Conservation (phyloP, 1,140 invertebrate species). For the Drosophila littoralis region DNA sequence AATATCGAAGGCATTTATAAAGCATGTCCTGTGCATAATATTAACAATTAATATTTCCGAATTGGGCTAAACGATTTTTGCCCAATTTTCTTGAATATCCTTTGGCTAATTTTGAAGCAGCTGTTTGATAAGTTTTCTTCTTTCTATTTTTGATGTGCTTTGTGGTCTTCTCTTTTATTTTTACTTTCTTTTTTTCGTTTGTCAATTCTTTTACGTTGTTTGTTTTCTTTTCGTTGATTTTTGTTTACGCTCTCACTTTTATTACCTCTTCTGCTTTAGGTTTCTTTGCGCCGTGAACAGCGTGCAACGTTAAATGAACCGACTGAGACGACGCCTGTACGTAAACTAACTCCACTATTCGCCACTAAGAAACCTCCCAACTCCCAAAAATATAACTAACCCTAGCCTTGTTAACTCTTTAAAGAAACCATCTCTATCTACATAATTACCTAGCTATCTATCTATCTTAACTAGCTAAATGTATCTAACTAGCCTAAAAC, state of each 20-base stretch:
- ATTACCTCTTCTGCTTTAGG: conserved; percentile 83
- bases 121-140: background rate
- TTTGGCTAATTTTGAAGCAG: conserved; percentile 3
- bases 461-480: conserved; percentile 31
- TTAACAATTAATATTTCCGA: background rate
- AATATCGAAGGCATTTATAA: too few relatives aligned
- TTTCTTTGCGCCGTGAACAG: conserved; percentile 83
- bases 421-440: background rate
- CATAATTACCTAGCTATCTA: conserved; percentile 15
- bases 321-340: conserved; percentile 84
- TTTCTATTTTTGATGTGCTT: background rate
- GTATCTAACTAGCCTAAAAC: conserved; percentile 10
- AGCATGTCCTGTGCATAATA: background rate
- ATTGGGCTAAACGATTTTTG: background rate
- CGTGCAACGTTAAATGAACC: conserved; percentile 83
- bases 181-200: conserved; percentile 13
- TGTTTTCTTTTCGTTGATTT: conserved; percentile 62
- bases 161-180: conserved; percentile 8
- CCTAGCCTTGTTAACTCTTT: conserved; percentile 4
- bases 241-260: conserved; percentile 80
- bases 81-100: background rate
- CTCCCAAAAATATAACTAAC: conserved; percentile 25
- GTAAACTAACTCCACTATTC: conserved; percentile 82
- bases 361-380: conserved; percentile 32
- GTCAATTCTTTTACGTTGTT: conserved; percentile 39